Percentiles rank a stretch among this genome's conserved stretches.
phyloP scores from a whole-genome alignment of 2,797 vertebrate species.

The Gambusia yucatana region DNA sequence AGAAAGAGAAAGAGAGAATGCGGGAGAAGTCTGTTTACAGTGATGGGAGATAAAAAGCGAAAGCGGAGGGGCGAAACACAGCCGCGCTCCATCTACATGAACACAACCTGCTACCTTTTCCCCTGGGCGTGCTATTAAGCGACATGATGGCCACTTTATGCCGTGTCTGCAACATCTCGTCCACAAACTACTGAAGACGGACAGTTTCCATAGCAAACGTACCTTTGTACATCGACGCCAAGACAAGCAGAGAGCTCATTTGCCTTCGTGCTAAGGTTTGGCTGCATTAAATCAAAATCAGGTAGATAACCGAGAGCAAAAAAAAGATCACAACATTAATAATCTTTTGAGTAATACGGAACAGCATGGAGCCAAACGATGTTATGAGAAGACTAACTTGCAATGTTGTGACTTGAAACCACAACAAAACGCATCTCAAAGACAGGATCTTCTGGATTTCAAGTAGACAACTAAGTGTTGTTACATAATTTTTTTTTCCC shows the following conservation, averaged over 20 bases:
- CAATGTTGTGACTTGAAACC: background rate
- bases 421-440: background rate
- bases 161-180: conserved; percentile 39
- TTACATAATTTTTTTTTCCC: background rate
- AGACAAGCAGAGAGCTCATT: background rate
- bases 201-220: conserved; percentile 3
- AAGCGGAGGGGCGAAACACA: conserved; percentile 34
- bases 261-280: background rate
- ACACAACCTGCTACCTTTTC: conserved; percentile 51
- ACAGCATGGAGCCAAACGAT: background rate
- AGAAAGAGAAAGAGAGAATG: background rate
- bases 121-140: conserved; percentile 63
- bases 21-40: conserved; percentile 44
- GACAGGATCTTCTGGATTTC: background rate
- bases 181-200: conserved; percentile 38
- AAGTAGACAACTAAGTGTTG: background rate
- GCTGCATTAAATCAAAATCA: background rate
- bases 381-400: background rate
- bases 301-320: background rate
- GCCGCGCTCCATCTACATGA: conserved; percentile 54
- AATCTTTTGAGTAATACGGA: background rate
- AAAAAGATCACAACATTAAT: background rate
- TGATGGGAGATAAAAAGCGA: conserved; percentile 39
- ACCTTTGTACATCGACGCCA: background rate
- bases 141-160: conserved; percentile 59